Conservation (phyloP, 2,888 invertebrate genomes). For the Torymus texanus region DNA sequence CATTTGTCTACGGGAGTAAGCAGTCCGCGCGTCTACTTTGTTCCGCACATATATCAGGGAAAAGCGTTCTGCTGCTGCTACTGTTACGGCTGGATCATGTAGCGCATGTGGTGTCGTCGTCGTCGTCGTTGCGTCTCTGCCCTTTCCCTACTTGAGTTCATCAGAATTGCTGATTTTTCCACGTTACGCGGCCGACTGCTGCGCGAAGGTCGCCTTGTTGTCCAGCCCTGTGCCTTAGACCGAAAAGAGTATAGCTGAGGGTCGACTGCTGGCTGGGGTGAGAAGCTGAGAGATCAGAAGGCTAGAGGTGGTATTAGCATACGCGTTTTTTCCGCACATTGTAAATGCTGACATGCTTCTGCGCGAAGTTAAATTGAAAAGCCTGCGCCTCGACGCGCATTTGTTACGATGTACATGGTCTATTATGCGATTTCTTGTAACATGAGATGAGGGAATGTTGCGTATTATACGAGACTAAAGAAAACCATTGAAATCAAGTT, state of each 20-base stretch:
- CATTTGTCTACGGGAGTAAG: slow-evolving; percentile 44
- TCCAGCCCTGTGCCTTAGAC: slow-evolving; percentile 20
- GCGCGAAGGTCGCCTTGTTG: slow-evolving; percentile 52
- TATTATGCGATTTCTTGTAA: no score
- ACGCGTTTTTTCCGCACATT: slow-evolving; percentile 69
- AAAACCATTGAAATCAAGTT: no score
- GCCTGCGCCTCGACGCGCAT: no score
- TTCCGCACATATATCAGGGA: no score
- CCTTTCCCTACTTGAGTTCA: slow-evolving; percentile 58
- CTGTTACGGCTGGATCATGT: no score
- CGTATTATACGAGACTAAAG: no score
- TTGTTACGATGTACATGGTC: no score
- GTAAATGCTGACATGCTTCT: slow-evolving; percentile 70
- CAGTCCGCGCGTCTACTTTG: slow-evolving; percentile 48
- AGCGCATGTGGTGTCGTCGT: background rate
- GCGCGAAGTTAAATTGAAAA: slow-evolving; percentile 71
- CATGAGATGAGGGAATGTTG: no score
- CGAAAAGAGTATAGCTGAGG: slow-evolving; percentile 39
- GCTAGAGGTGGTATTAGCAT: slow-evolving; percentile 68
- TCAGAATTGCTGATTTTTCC: slow-evolving; percentile 73
- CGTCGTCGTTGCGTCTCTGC: background rate
- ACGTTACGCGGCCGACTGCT: slow-evolving; percentile 55
- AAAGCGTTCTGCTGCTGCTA: no score
- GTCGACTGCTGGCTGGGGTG: slow-evolving; percentile 11
- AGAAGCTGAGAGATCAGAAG: slow-evolving; percentile 18